Percentiles rank a stretch among this genome's conserved stretches.
These are phyloP conservation scores for Vulpes lagopus DNA, from an alignment of 2,113 vertebrate species.

Conservation along the genomic window DNA sequence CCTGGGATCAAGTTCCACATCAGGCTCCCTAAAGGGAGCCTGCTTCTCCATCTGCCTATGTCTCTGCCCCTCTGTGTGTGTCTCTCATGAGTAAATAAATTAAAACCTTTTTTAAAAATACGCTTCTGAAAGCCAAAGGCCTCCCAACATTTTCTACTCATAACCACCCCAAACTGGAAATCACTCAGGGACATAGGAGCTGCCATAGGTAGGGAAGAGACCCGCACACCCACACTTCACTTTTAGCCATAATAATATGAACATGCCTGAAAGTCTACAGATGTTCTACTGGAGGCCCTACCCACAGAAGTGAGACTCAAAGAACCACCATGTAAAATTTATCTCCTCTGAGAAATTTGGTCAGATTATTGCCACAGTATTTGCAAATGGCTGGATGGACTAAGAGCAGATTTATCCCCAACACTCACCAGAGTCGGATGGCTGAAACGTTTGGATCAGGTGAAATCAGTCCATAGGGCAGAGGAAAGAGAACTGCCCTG, in stretches of 20 bases:
- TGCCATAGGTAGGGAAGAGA: neutral
- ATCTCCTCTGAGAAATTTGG: neutral
- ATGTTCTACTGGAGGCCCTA: neutral
- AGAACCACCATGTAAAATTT: neutral
- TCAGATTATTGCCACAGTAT: neutral
- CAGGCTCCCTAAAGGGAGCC: no score
- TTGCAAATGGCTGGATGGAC: neutral
- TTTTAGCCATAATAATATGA: neutral
- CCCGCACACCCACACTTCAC: fast-evolving
- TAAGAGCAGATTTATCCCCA: neutral
- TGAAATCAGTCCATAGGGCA: neutral
- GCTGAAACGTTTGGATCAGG: neutral
- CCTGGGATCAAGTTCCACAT: no score
- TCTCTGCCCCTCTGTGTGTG: no score
- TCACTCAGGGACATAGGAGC: neutral
- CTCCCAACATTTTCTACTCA: neutral
- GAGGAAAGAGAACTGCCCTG: neutral
- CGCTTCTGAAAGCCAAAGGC: neutral
- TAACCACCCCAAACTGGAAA: slow-evolving; percentile 46
- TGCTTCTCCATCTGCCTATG: no score
- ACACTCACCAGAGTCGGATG: neutral
- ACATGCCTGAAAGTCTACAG: neutral
- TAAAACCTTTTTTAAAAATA: no score
- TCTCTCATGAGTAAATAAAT: no score
- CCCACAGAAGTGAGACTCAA: neutral